A percentile compares a stretch with the other conserved stretches of the same genome.
Conservation (phyloP, 2,888 invertebrate genomes). For the Andrena trimmerana region DNA sequence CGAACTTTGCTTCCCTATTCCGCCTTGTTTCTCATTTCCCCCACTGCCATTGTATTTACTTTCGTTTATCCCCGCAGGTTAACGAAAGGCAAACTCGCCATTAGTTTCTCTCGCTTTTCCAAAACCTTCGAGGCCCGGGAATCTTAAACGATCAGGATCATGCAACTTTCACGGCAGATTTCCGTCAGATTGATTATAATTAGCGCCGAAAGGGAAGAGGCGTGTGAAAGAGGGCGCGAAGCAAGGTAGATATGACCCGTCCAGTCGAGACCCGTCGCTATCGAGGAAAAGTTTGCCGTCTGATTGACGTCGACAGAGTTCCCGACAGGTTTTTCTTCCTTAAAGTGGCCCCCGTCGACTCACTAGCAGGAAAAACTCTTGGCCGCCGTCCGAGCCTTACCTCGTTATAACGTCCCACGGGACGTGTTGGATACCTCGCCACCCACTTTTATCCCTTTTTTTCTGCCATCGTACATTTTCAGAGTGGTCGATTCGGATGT, state of each 20-base stretch:
- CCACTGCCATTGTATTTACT: background rate
- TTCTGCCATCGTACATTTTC: slow-evolving; percentile 14
- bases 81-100: no score
- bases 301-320: slow-evolving; percentile 64
- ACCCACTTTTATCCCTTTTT: background rate
- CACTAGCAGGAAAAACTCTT: slow-evolving; percentile 52
- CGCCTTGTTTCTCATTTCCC: background rate
- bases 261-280: slow-evolving; percentile 27
- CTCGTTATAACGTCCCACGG: slow-evolving; percentile 66
- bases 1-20: background rate
- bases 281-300: slow-evolving; percentile 58
- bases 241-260: background rate
- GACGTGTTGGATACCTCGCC: slow-evolving; percentile 36
- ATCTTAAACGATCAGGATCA: background rate
- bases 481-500: slow-evolving; percentile 13
- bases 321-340: slow-evolving; percentile 58
- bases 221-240: background rate
- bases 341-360: slow-evolving; percentile 54
- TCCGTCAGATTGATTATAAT: slow-evolving; percentile 35
- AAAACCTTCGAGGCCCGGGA: background rate
- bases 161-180: background rate
- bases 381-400: slow-evolving; percentile 35
- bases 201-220: background rate
- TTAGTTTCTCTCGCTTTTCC: background rate
- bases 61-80: background rate